phyloP scores from a whole-genome alignment of 2,888 invertebrate species.

The Conomelus anceps region DNA sequence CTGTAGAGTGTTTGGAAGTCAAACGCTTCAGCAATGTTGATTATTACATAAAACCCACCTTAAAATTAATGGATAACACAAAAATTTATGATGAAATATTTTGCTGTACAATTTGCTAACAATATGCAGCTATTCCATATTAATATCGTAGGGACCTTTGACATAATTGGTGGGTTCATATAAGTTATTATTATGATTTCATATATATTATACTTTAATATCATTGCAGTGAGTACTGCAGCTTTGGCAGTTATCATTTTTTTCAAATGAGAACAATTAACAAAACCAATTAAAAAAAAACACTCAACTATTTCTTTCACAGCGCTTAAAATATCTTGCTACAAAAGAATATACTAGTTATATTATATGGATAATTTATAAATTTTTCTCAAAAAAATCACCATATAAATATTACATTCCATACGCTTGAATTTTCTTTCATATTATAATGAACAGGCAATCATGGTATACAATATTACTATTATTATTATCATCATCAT shows the following conservation, averaged over 20 bases:
- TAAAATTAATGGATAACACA: too few relatives aligned
- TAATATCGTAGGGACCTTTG: neutral
- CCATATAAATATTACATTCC: neutral
- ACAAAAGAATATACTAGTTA: neutral
- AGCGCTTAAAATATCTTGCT: neutral
- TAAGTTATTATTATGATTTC: neutral
- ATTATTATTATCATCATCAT: neutral
- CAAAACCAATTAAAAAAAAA: neutral
- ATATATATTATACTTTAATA: neutral
- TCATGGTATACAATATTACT: slow-evolving; percentile 1
- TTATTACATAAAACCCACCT: neutral
- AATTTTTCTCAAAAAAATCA: neutral
- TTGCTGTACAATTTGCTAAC: neutral
- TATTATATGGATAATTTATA: neutral
- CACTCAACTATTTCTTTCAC: neutral
- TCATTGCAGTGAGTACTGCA: neutral
- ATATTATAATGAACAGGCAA: slow-evolving; percentile 3
- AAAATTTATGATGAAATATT: neutral
- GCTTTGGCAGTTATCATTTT: neutral
- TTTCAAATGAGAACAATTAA: neutral
- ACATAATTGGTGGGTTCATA: neutral
- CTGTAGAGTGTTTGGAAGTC: neutral
- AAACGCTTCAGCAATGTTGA: neutral
- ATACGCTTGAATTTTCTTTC: neutral
- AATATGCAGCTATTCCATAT: neutral